Base-by-base conservation (phyloP, 1,140 invertebrate genomes). In the Pseudomyrmex pallidus region DNA sequence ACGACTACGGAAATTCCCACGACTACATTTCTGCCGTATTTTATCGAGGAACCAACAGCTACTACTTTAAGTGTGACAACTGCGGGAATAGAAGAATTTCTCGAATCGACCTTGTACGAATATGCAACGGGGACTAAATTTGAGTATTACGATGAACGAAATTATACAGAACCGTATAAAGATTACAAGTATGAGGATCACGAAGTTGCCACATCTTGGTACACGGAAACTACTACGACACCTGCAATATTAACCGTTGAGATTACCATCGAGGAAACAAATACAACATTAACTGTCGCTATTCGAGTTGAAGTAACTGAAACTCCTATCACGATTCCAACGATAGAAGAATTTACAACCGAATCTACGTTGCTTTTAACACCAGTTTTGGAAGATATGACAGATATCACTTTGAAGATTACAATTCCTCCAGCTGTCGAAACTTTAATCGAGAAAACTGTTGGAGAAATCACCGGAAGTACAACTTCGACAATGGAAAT, bases 401-500 rank as follows among this genome's bases (percentile, higher is more conserved):
- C 76, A 2, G 54, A 70, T 48, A 59, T 70, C 59, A 78, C 76
- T 78, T 25, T 70, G 8, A 78, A 48, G 10, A 48, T 78, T 68
- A 70, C 54, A 1, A 48, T 78, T 59, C 64, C 64, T 48, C 15
- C 15, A 15, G 20, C 3, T 70, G 57, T 20, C 20, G 10, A n/a
- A 48, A 48, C 8, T 48, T 35, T 15, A 61, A 15, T 50, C 44
- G n/a, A 35, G n/a, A 7, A 70, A 9, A 25, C 22, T 5, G 0
- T n/a, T 0, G 2, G 17, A 50, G 2, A 46, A 78, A 35, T 13
- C 25, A 1, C 13, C 8, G n/a, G 22, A 67, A 5, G 7, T 66
- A 76, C 46, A 17, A 35, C 5, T 62, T 10, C n/a, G 10, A 2
- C 17, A 5, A 73, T 0, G 54, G 20, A 74, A 50, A n/a, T 25